These are phyloP conservation scores for Rhinopithecus roxellana DNA, from an alignment of 2,113 vertebrate species.

Conservation along the genomic window DNA sequence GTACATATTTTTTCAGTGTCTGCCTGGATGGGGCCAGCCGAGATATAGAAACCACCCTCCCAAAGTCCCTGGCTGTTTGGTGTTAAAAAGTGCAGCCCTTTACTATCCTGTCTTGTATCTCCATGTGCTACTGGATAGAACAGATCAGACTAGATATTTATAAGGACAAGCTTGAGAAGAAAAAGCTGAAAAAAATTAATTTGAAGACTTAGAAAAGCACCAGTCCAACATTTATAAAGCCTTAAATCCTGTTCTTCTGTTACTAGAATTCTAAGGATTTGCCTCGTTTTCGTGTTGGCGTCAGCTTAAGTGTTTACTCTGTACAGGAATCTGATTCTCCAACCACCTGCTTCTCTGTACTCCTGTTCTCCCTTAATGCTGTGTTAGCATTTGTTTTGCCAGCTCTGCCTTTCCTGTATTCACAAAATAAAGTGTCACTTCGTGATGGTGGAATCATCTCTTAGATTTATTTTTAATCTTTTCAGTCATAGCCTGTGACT, in stretches of 20 bases:
- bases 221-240: neutral
- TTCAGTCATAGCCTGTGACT: neutral
- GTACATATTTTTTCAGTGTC: fast-evolving
- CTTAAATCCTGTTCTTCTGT: neutral
- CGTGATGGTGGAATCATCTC: neutral
- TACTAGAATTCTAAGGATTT: neutral
- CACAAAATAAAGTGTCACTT: neutral
- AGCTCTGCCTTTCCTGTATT: neutral
- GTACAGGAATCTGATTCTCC: neutral
- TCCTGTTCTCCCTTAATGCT: neutral
- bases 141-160: neutral
- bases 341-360: neutral
- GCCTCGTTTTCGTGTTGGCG: neutral
- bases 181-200: neutral
- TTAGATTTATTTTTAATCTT: neutral
- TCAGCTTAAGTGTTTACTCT: neutral
- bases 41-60: neutral
- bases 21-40: neutral
- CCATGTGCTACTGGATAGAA: neutral
- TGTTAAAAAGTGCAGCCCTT: neutral
- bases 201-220: neutral
- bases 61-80: neutral
- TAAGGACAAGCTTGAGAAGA: neutral
- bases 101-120: fast-evolving
- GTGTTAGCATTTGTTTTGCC: neutral